Evolutionary conservation across 2,797 vertebrate genomes (phyloP), one percentile per base, ranked within the genome.

Genomic region (Orestias chungarensis): DNA sequence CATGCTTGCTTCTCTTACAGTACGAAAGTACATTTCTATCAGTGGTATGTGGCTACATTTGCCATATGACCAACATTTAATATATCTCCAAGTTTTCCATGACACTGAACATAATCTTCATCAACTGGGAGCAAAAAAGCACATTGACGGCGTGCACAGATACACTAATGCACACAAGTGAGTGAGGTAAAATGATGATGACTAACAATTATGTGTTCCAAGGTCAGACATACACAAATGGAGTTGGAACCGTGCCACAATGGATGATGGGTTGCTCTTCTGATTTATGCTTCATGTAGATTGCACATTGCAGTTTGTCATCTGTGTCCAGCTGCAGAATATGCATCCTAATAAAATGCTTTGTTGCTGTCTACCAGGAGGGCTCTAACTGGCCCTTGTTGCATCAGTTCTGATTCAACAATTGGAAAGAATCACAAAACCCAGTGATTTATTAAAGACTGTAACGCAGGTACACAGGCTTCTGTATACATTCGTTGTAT

Each of bases 61-160:
- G 84, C n/a, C n/a, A 86, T 83, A 82, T 15, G 68, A 86, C 80
- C 76, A 76, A 88, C 79, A 93, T 91, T 87, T 89, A 86, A 78
- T 75, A 75, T 87, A 73, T 88, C 78, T 83, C 85, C 74, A 83
- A 89, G 84, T 90, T 82, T 91, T 92, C 90, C 89, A 85, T 85
- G 82, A 92, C 89, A 91, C 81, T 90, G 88, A 92, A 83, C 88
- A 91, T 85, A 86, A 91, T 90, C 86, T 79, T 87, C 72, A 80
- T 86, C 88, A 86, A 90, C 77, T 87, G 85, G 80, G 82, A 88
- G 84, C 73, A 75, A 76, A 76, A 75, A 79, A 43, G 42, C 68
- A 12, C 66, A n/a, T 64, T 50, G 57, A 55, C 61, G 25, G 44
- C 64, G 47, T 55, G 49, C 64, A 50, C 42, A 49, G 33, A 46